Conservation (phyloP, 2,888 invertebrate species). For the Apoda limacodes region DNA sequence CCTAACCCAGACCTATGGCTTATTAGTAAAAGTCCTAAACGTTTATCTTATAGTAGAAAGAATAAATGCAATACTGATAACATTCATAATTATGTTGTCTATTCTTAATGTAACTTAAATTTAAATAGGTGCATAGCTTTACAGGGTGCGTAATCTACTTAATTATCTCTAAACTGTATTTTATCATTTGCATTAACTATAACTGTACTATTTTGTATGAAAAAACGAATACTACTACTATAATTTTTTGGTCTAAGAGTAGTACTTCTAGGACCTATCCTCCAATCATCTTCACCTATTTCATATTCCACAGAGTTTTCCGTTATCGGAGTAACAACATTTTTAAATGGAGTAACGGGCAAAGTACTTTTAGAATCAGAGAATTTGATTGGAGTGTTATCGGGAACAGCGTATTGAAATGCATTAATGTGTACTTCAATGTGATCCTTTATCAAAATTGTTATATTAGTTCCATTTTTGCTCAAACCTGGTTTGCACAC, state of each 20-base stretch:
- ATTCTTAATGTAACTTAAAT: too few species aligned
- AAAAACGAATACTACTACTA: not conserved
- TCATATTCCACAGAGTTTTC: slow-evolving; percentile 23
- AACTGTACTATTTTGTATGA: slow-evolving; percentile 22
- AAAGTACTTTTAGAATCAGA: slow-evolving; percentile 26
- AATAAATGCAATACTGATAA: too few species aligned
- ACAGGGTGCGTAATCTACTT: too few species aligned
- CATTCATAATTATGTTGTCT: too few species aligned
- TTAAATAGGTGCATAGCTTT: too few species aligned
- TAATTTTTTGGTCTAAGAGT: slow-evolving; percentile 2
- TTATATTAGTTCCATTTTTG: slow-evolving; percentile 35
- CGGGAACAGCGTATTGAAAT: slow-evolving; percentile 15
- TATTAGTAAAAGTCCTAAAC: too few species aligned
- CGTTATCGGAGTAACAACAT: slow-evolving; percentile 30
- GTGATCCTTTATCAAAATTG: slow-evolving; percentile 33
- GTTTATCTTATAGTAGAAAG: too few species aligned
- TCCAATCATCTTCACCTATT: slow-evolving; percentile 30
- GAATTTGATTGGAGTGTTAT: slow-evolving; percentile 27
- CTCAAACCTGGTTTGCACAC: slow-evolving; percentile 38
- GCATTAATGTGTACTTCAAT: slow-evolving; percentile 28
- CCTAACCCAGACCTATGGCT: too few species aligned
- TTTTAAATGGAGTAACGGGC: slow-evolving; percentile 29
- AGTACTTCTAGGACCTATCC: slow-evolving; percentile 25
- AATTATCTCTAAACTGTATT: slow-evolving; percentile 16
- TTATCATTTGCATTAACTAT: slow-evolving; percentile 19